These are phyloP conservation scores for Periplaneta americana DNA, from an alignment of 1,140 invertebrate genomes.

Conservation along the genomic window DNA sequence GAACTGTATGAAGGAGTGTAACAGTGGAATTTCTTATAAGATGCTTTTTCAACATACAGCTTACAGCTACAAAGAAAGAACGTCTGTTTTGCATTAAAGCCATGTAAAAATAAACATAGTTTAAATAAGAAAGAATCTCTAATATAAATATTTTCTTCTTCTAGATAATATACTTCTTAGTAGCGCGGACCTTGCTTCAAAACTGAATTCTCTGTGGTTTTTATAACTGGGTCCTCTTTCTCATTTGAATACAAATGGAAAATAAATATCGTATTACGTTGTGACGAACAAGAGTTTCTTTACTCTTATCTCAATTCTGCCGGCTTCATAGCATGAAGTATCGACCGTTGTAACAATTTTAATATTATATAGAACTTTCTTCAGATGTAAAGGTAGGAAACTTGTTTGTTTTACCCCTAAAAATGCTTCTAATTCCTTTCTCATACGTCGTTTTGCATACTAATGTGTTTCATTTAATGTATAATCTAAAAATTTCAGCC, in stretches of 20 bases:
- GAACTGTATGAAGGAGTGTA: no score
- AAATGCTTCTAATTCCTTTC: neutral
- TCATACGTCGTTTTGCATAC: neutral
- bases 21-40: no score
- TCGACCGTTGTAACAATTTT: neutral
- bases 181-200: no score
- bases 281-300: neutral
- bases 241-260: neutral
- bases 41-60: no score
- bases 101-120: no score
- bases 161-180: no score
- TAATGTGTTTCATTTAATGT: neutral
- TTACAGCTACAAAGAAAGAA: no score
- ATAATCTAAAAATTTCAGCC: neutral
- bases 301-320: neutral
- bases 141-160: no score
- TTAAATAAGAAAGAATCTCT: no score
- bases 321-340: neutral
- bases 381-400: neutral
- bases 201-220: neutral
- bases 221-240: neutral
- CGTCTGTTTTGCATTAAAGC: no score
- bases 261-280: neutral
- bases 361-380: no score
- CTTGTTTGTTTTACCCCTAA: neutral